Percentiles rank a stretch among this genome's conserved stretches.
These are phyloP conservation scores for Geotria australis DNA, from an alignment of 2,797 vertebrate genomes.

Conservation along the genomic window DNA sequence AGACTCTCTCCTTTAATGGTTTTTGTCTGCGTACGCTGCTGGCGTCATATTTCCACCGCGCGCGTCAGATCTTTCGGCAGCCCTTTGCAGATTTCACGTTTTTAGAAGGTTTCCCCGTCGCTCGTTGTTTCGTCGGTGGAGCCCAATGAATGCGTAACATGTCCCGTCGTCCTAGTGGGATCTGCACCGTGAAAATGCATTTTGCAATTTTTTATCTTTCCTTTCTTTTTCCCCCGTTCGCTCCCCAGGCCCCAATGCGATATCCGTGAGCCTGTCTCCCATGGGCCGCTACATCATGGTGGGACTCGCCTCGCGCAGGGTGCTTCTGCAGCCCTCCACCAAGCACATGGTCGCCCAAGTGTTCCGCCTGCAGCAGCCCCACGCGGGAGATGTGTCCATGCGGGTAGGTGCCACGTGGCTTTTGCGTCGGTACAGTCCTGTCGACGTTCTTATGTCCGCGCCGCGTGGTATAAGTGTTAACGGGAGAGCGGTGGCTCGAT, in stretches of 20 bases:
- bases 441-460: too few species aligned
- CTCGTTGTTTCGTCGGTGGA: too few species aligned
- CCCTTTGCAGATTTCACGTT: too few species aligned
- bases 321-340: conserved; percentile 76
- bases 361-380: conserved; percentile 85
- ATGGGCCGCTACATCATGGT: conserved; percentile 97
- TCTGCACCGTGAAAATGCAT: background rate
- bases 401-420: conserved; percentile 24
- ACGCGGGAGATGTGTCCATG: conserved; percentile 89
- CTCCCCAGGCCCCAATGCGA: conserved; percentile 62
- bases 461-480: too few species aligned
- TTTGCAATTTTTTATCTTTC: background rate
- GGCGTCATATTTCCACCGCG: too few species aligned
- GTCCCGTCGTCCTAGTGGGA: background rate
- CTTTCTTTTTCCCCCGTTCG: conserved; percentile 3
- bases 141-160: too few species aligned
- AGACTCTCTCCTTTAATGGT: too few species aligned
- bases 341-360: conserved; percentile 99
- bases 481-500: too few species aligned
- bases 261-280: conserved; percentile 82
- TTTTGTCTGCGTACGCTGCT: too few species aligned
- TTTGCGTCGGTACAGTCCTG: too few species aligned
- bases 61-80: too few species aligned
- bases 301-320: conserved; percentile 71
- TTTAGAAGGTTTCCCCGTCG: too few species aligned